A percentile compares a stretch with the other conserved stretches of the same genome.
Evolutionary conservation across 2,888 invertebrate genomes (phyloP).

Genomic region (Ariolimax columbianus): DNA sequence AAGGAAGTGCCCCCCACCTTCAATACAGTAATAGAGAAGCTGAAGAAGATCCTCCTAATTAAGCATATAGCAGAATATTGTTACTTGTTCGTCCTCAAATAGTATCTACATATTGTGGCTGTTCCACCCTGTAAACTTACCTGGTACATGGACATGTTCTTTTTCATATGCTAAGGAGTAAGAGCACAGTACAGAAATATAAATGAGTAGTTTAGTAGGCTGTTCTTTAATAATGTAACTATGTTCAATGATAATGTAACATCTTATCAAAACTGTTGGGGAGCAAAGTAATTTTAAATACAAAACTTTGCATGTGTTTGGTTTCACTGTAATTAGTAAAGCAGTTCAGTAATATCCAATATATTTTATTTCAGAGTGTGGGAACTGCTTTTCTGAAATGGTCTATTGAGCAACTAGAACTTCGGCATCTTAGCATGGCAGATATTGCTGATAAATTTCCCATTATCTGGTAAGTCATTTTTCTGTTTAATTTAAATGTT

Average conservation of each 20-base stretch:
- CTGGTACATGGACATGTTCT: too few relatives aligned
- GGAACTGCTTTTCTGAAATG: slow-evolving; percentile 90
- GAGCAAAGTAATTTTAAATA: background rate
- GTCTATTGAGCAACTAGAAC: slow-evolving; percentile 78
- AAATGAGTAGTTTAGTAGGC: too few relatives aligned
- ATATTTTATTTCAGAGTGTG: slow-evolving; percentile 83
- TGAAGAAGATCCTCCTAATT: too few relatives aligned
- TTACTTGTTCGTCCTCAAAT: too few relatives aligned
- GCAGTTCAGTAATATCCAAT: background rate
- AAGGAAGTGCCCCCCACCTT: too few relatives aligned
- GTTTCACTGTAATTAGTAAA: background rate
- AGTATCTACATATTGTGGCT: too few relatives aligned
- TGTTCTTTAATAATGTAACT: too few relatives aligned
- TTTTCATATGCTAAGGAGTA: too few relatives aligned
- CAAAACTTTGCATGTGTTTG: background rate
- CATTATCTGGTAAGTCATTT: slow-evolving; percentile 64
- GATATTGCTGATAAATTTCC: slow-evolving; percentile 69
- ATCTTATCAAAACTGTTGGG: background rate
- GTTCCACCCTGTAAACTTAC: too few relatives aligned
- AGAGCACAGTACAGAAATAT: too few relatives aligned
- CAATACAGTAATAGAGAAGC: too few relatives aligned
- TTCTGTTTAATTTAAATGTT: background rate
- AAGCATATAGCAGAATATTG: too few relatives aligned
- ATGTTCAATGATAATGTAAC: background rate
- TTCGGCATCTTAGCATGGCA: slow-evolving; percentile 56